Conservation (phyloP, 2,797 vertebrate genomes). For the Spondyliosoma cantharus region DNA sequence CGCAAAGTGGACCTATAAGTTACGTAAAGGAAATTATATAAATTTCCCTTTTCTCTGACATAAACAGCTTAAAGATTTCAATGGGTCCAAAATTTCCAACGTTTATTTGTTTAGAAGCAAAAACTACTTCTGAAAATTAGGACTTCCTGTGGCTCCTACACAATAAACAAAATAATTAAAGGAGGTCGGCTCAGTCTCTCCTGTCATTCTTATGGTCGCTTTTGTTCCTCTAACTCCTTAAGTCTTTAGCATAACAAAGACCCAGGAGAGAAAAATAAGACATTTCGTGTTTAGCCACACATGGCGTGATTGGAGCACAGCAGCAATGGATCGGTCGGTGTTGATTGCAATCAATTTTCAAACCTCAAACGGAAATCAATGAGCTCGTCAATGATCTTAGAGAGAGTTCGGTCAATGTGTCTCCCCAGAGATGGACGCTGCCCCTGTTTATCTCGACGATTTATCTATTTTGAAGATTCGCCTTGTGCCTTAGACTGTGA, state of each 20-base stretch:
- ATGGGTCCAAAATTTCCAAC: background rate
- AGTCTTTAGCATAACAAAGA: background rate
- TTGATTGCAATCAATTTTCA: constrained; percentile 27
- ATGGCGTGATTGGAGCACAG: background rate
- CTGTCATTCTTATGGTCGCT: background rate
- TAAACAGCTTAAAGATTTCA: background rate
- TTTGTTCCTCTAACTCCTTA: background rate
- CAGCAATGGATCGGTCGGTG: background rate
- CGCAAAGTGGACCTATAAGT: no score
- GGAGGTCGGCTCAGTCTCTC: background rate
- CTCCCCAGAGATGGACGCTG: constrained; percentile 7
- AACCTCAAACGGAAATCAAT: constrained; percentile 41
- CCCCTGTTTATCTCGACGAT: constrained; percentile 17
- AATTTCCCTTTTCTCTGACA: no score
- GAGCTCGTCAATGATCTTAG: constrained; percentile 18
- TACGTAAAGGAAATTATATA: no score
- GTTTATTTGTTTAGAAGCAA: background rate
- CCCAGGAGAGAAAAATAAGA: background rate
- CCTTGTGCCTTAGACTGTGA: constrained; percentile 20
- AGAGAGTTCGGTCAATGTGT: constrained; percentile 19
- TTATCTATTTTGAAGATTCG: constrained; percentile 39
- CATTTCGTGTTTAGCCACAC: background rate
- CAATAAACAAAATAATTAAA: background rate
- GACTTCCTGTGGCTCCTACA: background rate
- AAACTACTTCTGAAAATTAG: background rate